Conservation (phyloP, 1,140 invertebrate genomes). For the Arctopsyche grandis region DNA sequence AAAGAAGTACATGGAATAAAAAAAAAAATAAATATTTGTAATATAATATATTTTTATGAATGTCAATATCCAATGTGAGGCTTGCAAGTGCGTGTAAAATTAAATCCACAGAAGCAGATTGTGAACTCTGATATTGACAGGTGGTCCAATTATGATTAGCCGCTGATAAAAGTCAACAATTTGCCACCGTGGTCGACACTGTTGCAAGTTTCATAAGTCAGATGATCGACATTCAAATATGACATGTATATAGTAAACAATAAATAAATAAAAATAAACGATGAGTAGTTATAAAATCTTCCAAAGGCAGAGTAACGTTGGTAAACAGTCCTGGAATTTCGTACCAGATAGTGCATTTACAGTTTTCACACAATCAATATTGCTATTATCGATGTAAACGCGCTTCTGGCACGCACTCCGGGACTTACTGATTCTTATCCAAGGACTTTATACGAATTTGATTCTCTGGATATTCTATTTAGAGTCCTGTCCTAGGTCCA, state of each 20-base stretch:
- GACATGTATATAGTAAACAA: slow-evolving; percentile 16
- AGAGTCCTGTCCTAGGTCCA: neutral
- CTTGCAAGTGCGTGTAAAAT: too few relatives aligned
- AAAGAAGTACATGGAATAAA: neutral
- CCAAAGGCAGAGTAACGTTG: neutral
- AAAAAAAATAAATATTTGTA: slow-evolving; percentile 6
- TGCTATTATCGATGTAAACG: slow-evolving; percentile 85
- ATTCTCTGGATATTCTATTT: neutral
- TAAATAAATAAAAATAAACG: slow-evolving; percentile 9
- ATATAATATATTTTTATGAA: slow-evolving; percentile 19
- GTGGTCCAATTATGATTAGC: too few relatives aligned
- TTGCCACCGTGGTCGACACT: too few relatives aligned
- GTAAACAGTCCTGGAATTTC: slow-evolving; percentile 79
- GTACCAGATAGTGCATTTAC: slow-evolving; percentile 99
- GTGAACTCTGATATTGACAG: too few relatives aligned
- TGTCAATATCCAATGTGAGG: neutral
- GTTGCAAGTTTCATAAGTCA: neutral
- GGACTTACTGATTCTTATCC: slow-evolving; percentile 59
- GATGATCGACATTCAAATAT: neutral
- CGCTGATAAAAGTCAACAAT: too few relatives aligned
- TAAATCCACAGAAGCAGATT: too few relatives aligned
- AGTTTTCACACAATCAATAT: slow-evolving; percentile 74
- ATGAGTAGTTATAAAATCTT: neutral
- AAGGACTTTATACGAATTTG: neutral
- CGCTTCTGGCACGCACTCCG: slow-evolving; percentile 95